A percentile compares a stretch with the other conserved stretches of the same genome.
Conservation (phyloP, 2,888 invertebrate genomes). For the Octonoba sinensis region DNA sequence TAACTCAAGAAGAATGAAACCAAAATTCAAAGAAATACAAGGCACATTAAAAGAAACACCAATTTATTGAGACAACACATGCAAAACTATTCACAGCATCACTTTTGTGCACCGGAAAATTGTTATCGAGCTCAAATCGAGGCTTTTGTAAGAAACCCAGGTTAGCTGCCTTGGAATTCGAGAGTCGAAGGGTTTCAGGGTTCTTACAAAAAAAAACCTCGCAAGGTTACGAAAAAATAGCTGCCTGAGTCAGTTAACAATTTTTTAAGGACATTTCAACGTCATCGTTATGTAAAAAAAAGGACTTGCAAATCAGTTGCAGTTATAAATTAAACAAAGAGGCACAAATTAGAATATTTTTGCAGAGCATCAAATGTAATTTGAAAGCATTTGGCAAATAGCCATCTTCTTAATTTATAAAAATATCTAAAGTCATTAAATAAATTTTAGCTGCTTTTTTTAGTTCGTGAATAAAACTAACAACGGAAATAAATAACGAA, state of each 20-base stretch:
- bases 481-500: neutral
- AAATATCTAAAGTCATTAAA: neutral
- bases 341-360: constrained; percentile 24
- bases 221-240: constrained; percentile 56
- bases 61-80: constrained; percentile 1
- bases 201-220: constrained; percentile 32
- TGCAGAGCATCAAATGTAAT: constrained; percentile 54
- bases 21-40: neutral
- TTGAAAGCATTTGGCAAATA: constrained; percentile 25
- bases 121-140: neutral
- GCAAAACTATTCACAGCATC: constrained; percentile 16
- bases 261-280: constrained; percentile 27
- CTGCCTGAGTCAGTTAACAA: constrained; percentile 57
- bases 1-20: no score
- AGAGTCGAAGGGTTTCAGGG: constrained; percentile 47
- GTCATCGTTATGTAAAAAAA: constrained; percentile 48
- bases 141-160: constrained; percentile 37
- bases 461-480: neutral
- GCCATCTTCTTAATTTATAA: neutral
- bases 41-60: neutral
- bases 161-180: constrained; percentile 56
- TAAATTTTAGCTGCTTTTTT: neutral
- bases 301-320: constrained; percentile 60
- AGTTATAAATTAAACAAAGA: constrained; percentile 45
- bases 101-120: neutral